Conservation (phyloP, 2,113 vertebrate species). For the human region GRCh38 chrX:3906001-3906500, state of each 20-base stretch:
- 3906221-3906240: constrained; percentile 84
- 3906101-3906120: constrained; percentile 72
- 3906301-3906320: neutral
- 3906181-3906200: constrained; percentile 85
- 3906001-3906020: constrained; percentile 85
- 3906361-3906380: neutral
- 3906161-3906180: constrained; percentile 73
- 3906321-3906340: neutral
- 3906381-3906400: neutral
- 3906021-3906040: constrained; percentile 85
- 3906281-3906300: neutral
- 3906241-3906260: constrained; percentile 57
- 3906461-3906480: too few species aligned
- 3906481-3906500: too few species aligned
- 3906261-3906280: neutral
- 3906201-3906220: constrained; percentile 91
- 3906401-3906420: neutral
- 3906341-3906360: neutral
- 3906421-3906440: too few species aligned
- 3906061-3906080: constrained; percentile 89
- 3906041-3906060: constrained; percentile 85
- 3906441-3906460: too few species aligned
- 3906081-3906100: constrained; percentile 80
- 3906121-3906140: constrained; percentile 77
- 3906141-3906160: constrained; percentile 79